These are phyloP conservation scores for Pardosa pseudoannulata DNA, from an alignment of 2,888 invertebrate genomes.

Conservation along the genomic window DNA sequence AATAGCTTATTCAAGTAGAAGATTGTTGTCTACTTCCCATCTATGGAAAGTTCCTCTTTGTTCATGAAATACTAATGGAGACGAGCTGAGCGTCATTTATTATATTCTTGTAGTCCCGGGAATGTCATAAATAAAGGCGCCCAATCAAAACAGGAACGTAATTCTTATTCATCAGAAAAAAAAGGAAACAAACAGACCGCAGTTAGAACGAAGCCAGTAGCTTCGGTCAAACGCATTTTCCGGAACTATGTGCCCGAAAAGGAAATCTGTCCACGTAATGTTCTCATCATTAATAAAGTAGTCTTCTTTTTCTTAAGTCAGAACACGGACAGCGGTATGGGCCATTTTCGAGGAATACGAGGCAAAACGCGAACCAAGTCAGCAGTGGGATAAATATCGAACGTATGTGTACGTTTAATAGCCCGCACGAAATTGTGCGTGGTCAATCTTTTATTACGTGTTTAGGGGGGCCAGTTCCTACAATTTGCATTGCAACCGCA, in stretches of 20 bases:
- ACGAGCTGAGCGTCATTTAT: too few relatives aligned
- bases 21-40: too few relatives aligned
- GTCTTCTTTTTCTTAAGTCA: constrained; percentile 53
- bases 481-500: constrained; percentile 55
- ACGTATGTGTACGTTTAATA: constrained; percentile 17
- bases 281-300: constrained; percentile 45
- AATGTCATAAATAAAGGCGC: not conserved
- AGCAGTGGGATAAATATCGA: not conserved
- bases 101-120: too few relatives aligned
- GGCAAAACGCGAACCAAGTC: constrained; percentile 13
- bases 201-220: not conserved
- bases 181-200: not conserved
- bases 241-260: not conserved
- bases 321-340: constrained; percentile 32
- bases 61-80: too few relatives aligned
- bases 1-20: too few relatives aligned
- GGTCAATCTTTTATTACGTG: constrained; percentile 48
- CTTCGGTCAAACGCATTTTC: not conserved
- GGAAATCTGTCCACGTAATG: not conserved
- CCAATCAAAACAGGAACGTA: not conserved
- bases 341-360: constrained; percentile 47
- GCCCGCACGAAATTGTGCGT: constrained; percentile 58
- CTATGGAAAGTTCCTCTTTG: too few relatives aligned
- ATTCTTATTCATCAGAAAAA: not conserved
- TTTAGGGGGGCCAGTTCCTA: constrained; percentile 29